These are phyloP conservation scores for Hetaerina titia DNA, from an alignment of 2,888 invertebrate species.

Conservation along the genomic window DNA sequence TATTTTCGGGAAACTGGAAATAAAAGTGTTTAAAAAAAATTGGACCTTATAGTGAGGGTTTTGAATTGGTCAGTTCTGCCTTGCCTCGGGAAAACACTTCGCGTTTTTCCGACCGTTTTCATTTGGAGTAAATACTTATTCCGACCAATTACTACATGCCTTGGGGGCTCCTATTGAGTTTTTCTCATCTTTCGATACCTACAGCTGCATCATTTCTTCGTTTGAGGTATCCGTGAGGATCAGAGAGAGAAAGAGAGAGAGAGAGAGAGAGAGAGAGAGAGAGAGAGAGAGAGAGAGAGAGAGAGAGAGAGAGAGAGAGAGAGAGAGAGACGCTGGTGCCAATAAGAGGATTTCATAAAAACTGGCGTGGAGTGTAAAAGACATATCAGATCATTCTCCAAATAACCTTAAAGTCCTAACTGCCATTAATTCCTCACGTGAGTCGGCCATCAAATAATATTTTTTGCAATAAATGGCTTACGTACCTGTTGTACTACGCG, in stretches of 20 bases:
- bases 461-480: background rate
- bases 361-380: background rate
- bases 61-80: background rate
- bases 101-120: background rate
- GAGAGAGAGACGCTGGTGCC: background rate
- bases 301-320: background rate
- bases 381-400: background rate
- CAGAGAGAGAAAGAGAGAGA: background rate
- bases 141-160: conserved; percentile 18
- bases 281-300: background rate
- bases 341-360: background rate
- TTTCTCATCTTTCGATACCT: background rate
- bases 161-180: background rate
- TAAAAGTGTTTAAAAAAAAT: background rate
- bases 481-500: background rate
- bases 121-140: conserved; percentile 34
- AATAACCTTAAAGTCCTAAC: background rate
- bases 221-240: background rate
- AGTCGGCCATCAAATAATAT: no score
- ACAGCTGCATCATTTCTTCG: background rate
- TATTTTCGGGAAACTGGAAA: background rate
- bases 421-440: no score
- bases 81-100: background rate
- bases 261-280: no score
- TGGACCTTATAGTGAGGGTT: background rate